Evolutionary conservation across 2,797 vertebrate genomes (phyloP), one percentile per base, ranked within the genome.

Genomic region (Halcyon badia): DNA sequence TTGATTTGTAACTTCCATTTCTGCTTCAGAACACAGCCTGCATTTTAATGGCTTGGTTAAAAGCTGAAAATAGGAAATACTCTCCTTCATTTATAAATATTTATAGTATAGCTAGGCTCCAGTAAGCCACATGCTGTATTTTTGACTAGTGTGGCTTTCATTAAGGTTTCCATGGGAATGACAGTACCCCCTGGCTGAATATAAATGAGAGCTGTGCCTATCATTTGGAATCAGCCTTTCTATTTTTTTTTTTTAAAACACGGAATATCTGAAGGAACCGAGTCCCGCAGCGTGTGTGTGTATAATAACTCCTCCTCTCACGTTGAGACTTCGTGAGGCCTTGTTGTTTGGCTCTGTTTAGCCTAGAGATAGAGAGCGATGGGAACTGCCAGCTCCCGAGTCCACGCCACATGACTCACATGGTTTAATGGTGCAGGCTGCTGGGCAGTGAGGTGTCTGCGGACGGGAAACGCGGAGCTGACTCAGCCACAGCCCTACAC

Each of bases 51-150:
- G 33, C 33, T 76, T 37, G 51, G 54, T 48, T 88, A 81, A 78
- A 83, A 89, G 57, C 76, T 75, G 20, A 25, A 69, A 76, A 76
- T 62, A 62, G 25, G 6, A 86, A 87, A 70, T 68, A 22, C n/a
- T 89, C 30, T 76, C 30, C 20, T 90, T 73, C 37, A 20, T 69
- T 86, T 90, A 62, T 91, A 94, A 94, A 91, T 86, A 91, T 94
- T 95, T 90, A 82, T 54, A 68, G 33, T 70, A 31, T 21, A 83
- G 49, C 46, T 33, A 42, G 35, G 80, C 75, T 95, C n/a, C 35
- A 66, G 30, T 17, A 71, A 85, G 73, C 61, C 78, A 83, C 64
- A 46, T 2, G 0, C 44, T 61, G 87, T 35, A 71, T 89, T 85
- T 89, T 80, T 92, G 84, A 62, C 92, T 52, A 6, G 48, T 41